Percentiles rank a stretch among this genome's conserved stretches.
These are phyloP conservation scores for Neomonachus schauinslandi DNA, from an alignment of 2,113 vertebrate genomes.

Conservation along the genomic window DNA sequence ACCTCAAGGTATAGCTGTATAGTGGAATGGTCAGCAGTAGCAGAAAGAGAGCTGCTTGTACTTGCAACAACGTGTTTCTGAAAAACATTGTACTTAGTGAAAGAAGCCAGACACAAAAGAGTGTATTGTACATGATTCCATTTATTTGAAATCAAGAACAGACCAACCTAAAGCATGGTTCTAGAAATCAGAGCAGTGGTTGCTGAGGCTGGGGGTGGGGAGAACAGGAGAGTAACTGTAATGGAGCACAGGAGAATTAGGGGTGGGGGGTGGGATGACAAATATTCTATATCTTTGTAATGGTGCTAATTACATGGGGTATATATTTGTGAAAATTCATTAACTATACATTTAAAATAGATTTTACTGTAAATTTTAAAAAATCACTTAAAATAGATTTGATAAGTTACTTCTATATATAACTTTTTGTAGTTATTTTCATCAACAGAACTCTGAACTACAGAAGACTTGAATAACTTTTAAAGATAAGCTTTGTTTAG, in stretches of 20 bases:
- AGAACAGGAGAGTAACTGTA: no score
- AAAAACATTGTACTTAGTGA: not conserved
- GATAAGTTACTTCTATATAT: not conserved
- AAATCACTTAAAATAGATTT: not conserved
- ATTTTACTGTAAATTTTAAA: not conserved
- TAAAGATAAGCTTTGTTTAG: conserved; percentile 1
- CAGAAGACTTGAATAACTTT: not conserved
- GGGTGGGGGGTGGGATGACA: not conserved
- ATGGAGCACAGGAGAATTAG: not conserved
- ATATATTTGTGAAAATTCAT: not conserved
- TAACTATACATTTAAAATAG: not conserved
- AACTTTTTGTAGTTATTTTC: not conserved
- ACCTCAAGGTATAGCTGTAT: not conserved
- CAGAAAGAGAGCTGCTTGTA: not conserved
- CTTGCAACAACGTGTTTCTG: not conserved
- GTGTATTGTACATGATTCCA: not conserved
- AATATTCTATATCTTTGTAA: no score
- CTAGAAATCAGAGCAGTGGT: not conserved
- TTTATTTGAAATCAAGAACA: not conserved
- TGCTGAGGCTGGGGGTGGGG: not conserved
- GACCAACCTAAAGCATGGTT: not conserved
- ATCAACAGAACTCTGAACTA: not conserved
- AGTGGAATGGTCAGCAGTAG: not conserved
- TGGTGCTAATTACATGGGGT: not conserved
- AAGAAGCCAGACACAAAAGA: not conserved